phyloP scores from a whole-genome alignment of 35 echinoderm and acorn worm genomes.

The Apostichopus californicus region DNA sequence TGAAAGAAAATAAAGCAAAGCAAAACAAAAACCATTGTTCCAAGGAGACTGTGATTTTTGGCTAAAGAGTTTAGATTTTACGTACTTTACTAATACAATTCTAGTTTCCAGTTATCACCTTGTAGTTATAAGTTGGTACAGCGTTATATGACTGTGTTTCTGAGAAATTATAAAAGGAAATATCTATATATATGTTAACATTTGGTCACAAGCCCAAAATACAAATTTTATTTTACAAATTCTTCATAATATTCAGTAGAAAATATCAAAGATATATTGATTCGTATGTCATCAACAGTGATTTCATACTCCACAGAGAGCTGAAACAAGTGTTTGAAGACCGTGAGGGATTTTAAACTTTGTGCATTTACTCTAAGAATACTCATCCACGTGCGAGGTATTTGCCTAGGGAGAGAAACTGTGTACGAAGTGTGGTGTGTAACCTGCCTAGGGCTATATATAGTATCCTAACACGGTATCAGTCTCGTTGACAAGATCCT shows the following conservation, averaged over 20 bases:
- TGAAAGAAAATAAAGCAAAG: no score
- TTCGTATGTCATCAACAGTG: not conserved
- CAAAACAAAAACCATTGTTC: no score
- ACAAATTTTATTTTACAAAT: not conserved
- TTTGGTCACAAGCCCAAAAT: not conserved
- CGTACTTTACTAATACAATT: no score
- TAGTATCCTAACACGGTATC: not conserved
- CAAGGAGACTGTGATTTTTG: no score
- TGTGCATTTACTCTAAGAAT: not conserved
- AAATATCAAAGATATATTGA: not conserved
- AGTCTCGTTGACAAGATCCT: not conserved
- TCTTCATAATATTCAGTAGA: not conserved
- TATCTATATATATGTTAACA: no score
- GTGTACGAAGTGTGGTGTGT: slow-evolving; percentile 31
- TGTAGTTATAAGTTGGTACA: no score
- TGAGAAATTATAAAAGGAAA: no score
- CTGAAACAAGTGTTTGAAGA: not conserved
- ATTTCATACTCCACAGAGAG: not conserved
- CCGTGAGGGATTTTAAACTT: not conserved
- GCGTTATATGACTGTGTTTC: no score
- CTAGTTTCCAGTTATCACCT: no score
- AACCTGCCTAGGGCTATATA: slow-evolving; percentile 27
- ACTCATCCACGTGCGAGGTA: slow-evolving; percentile 47
- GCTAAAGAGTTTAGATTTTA: no score
- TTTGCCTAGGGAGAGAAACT: slow-evolving; percentile 32